Evolutionary conservation across 1,140 invertebrate species (phyloP).

Genomic region (Pectinophora gossypiella): DNA sequence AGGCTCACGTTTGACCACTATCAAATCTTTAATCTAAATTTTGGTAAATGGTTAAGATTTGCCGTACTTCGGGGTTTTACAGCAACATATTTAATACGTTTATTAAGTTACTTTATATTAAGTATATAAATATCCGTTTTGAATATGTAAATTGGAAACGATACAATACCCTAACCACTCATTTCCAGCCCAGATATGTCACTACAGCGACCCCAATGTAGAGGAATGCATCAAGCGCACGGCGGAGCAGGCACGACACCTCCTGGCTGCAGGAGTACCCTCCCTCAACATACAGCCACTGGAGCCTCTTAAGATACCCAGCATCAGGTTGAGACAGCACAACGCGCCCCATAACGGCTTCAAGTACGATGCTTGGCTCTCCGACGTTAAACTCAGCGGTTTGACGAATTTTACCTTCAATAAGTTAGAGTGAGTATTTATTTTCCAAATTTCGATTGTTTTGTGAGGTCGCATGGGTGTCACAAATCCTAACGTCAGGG

Average conservation of each 20-base stretch:
- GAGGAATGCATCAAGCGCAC: constrained; percentile 75
- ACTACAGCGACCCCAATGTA: constrained; percentile 76
- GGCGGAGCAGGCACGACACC: constrained; percentile 55
- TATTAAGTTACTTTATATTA: too few relatives aligned
- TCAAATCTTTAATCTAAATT: too few relatives aligned
- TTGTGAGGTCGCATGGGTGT: too few relatives aligned
- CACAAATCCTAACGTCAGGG: too few relatives aligned
- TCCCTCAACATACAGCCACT: constrained; percentile 53
- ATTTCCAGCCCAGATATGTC: constrained; percentile 63
- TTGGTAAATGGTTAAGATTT: too few relatives aligned
- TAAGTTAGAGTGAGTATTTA: constrained; percentile 62
- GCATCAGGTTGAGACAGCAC: constrained; percentile 57
- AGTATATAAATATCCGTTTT: too few relatives aligned
- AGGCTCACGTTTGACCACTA: too few relatives aligned
- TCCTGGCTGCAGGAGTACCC: constrained; percentile 54
- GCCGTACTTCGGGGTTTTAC: too few relatives aligned
- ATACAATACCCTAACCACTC: too few relatives aligned
- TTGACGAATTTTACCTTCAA: constrained; percentile 67
- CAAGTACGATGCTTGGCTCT: constrained; percentile 69
- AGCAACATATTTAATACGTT: neutral
- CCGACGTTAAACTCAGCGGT: constrained; percentile 57
- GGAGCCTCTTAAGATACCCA: constrained; percentile 58
- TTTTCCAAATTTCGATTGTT: too few relatives aligned
- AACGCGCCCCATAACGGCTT: constrained; percentile 52
- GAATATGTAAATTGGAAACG: too few relatives aligned